Conservation (phyloP, 1,140 invertebrate species). For the Bombus huntii region DNA sequence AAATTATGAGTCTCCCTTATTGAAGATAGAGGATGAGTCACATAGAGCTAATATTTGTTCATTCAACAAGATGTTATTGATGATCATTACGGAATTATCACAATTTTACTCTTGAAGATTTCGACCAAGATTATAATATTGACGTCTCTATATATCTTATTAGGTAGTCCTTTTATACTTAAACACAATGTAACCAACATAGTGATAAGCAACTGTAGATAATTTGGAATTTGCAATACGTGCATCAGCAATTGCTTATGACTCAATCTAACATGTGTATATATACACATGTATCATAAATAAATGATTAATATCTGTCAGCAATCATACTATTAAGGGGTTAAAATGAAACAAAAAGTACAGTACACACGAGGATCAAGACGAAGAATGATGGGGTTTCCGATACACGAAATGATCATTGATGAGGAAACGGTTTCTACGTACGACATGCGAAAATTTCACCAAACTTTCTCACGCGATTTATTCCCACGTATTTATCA, state of each 20-base stretch:
- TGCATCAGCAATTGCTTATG: too few species aligned
- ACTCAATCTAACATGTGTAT: too few species aligned
- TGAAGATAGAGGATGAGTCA: neutral
- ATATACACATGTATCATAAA: too few species aligned
- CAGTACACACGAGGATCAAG: slow-evolving; percentile 16
- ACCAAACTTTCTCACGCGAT: slow-evolving; percentile 63
- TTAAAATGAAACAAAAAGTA: neutral
- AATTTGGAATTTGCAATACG: too few species aligned
- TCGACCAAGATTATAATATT: too few species aligned
- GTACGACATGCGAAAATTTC: slow-evolving; percentile 59
- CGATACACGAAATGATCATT: slow-evolving; percentile 40
- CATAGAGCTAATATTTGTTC: neutral
- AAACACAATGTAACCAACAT: too few species aligned
- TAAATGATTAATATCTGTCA: neutral
- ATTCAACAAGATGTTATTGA: neutral
- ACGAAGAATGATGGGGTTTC: slow-evolving; percentile 52
- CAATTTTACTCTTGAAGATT: neutral
- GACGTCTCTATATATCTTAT: too few species aligned
- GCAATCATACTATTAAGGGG: neutral
- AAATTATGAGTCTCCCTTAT: too few species aligned
- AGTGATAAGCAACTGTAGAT: too few species aligned
- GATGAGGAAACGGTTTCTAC: slow-evolving; percentile 51
- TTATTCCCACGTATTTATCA: slow-evolving; percentile 54
- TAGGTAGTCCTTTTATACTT: too few species aligned
- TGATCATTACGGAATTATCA: too few species aligned